These are phyloP conservation scores for Deilephila porcellus DNA, from an alignment of 2,888 invertebrate genomes.

Conservation along the genomic window DNA sequence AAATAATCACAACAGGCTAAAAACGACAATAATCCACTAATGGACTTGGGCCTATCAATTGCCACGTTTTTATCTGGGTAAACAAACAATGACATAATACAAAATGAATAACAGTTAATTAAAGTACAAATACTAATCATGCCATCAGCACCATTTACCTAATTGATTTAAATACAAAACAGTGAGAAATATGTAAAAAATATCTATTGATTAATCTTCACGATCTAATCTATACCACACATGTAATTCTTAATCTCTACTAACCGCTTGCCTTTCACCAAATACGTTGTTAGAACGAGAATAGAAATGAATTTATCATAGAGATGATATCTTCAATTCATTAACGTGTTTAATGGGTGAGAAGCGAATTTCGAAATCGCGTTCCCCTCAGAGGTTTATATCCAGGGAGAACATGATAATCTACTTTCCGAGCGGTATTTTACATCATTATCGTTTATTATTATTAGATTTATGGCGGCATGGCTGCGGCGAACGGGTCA, in stretches of 20 bases:
- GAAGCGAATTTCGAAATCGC: neutral
- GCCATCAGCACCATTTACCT: too few species aligned
- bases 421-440: neutral
- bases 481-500: neutral
- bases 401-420: conserved; percentile 4
- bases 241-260: neutral
- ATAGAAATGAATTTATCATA: conserved; percentile 8
- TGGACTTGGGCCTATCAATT: too few species aligned
- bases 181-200: too few species aligned
- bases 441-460: conserved; percentile 1
- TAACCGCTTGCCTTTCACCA: neutral
- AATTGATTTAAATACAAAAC: too few species aligned
- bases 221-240: neutral
- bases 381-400: neutral
- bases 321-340: conserved; percentile 4
- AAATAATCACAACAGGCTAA: too few species aligned
- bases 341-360: conserved; percentile 12
- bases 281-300: neutral
- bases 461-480: conserved; percentile 6
- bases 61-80: too few species aligned
- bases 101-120: too few species aligned
- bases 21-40: too few species aligned
- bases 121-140: too few species aligned
- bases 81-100: too few species aligned
- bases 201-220: too few species aligned